phyloP scores from a whole-genome alignment of 1,140 invertebrate genomes.

The Octopus bimaculoides region DNA sequence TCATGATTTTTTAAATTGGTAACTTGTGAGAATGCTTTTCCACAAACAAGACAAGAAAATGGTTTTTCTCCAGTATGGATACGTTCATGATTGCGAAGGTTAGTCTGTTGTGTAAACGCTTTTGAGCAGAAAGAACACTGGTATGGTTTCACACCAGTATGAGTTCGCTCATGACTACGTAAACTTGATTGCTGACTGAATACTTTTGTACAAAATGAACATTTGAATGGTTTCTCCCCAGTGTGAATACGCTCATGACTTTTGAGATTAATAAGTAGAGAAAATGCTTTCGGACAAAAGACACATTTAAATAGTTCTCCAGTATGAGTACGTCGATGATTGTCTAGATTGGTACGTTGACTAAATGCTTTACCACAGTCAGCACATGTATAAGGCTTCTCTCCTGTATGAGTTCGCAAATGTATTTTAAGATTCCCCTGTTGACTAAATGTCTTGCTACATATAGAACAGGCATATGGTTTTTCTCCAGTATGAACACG shows the following conservation, averaged over 20 bases:
- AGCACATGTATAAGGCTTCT: slow-evolving; percentile 51
- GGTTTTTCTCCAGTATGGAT: slow-evolving; percentile 43
- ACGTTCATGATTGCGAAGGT: slow-evolving; percentile 27
- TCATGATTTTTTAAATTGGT: not conserved
- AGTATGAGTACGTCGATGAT: slow-evolving; percentile 67
- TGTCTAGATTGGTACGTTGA: slow-evolving; percentile 67
- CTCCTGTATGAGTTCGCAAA: slow-evolving; percentile 51
- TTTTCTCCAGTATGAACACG: slow-evolving; percentile 26
- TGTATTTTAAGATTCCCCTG: slow-evolving; percentile 39
- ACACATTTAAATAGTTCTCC: slow-evolving; percentile 55
- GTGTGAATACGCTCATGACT: slow-evolving; percentile 81
- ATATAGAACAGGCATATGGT: slow-evolving; percentile 30
- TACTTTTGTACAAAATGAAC: slow-evolving; percentile 64
- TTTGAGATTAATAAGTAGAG: slow-evolving; percentile 88
- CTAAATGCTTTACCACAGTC: slow-evolving; percentile 45
- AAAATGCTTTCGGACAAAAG: slow-evolving; percentile 68
- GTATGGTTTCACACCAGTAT: slow-evolving; percentile 71
- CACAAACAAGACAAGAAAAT: not conserved
- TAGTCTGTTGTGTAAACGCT: slow-evolving; percentile 72
- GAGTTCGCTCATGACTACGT: slow-evolving; percentile 59
- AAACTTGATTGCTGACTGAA: slow-evolving; percentile 59
- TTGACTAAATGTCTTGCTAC: slow-evolving; percentile 33
- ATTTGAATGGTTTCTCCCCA: slow-evolving; percentile 77
- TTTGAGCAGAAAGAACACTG: slow-evolving; percentile 73
- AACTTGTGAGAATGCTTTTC: not conserved